Base-by-base conservation (phyloP, 2,888 invertebrate genomes). In the Autographa pulchrina region DNA sequence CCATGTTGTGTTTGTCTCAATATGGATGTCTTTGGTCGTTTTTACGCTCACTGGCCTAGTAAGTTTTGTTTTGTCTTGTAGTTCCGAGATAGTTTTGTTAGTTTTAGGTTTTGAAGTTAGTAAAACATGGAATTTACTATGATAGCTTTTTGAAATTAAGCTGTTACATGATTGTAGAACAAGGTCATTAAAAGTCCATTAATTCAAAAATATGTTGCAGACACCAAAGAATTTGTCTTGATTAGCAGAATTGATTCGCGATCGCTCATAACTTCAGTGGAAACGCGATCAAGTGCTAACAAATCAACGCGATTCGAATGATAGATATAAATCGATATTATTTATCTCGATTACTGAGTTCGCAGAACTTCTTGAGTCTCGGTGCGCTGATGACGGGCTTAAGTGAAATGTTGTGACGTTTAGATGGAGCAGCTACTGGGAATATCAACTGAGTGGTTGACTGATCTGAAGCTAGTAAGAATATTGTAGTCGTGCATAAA, bases 301-400 rank as follows among this genome's bases (percentile, higher is more conserved):
- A 85, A 82, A 86, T 86, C 84, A 83, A 77, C 78, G 75, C 78
- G 72, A 83, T 82, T 82, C 84, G 82, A 84, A 78, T 88, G 90
- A 90, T 85, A 86, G 86, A 88, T 89, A 91, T 87, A 86, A 91
- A 92, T 90, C 88, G 90, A 88, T 86, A 82, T 75, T 81, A 91
- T 92, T 89, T 86, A 89, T 91, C 87, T 90, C 86, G 90, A 90
- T 92, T 90, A 88, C 75, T 32, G 72, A 83, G 72, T 88, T 86
- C 88, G 72, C 70, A 68, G 88, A 86, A 90, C 76, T 78, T 72
- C 66, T 78, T 62, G 74, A 77, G 74, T 70, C 66, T 65, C 70
- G 65, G 74, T 70, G 82, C 72, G 65, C 62, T 69, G 73, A 84
- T 74, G 70, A 61, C 60, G 61, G 62, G 65, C 66, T 63, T 67